phyloP scores from a whole-genome alignment of 2,888 invertebrate genomes.

The Oligia latruncula region DNA sequence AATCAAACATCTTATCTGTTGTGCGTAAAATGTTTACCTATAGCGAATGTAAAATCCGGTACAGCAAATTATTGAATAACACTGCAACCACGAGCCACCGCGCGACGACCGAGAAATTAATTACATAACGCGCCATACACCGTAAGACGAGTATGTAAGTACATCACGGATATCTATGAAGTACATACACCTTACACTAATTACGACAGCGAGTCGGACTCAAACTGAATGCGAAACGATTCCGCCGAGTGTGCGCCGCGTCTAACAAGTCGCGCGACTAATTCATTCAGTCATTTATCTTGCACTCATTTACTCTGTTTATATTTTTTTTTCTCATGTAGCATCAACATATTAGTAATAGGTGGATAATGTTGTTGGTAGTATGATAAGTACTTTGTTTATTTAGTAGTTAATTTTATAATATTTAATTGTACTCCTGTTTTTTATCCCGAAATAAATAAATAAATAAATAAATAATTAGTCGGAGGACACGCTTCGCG shows the following conservation, averaged over 20 bases:
- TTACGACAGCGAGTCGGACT: slow-evolving; percentile 17
- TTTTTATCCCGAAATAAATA: too few species aligned
- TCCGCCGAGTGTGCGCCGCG: slow-evolving; percentile 13
- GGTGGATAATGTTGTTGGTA: too few species aligned
- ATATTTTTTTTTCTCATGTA: too few species aligned
- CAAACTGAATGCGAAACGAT: slow-evolving; percentile 32
- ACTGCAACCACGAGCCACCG: neutral
- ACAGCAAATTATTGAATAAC: neutral
- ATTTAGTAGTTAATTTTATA: too few species aligned
- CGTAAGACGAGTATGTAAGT: neutral
- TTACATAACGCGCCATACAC: neutral
- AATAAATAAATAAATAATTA: too few species aligned
- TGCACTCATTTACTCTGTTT: too few species aligned
- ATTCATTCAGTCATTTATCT: too few species aligned
- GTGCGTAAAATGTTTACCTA: neutral
- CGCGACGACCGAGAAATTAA: neutral
- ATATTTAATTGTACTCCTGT: too few species aligned
- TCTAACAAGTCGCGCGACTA: slow-evolving; percentile 22
- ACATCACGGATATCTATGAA: too few species aligned
- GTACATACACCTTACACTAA: slow-evolving; percentile 21
- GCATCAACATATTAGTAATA: too few species aligned
- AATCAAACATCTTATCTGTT: neutral
- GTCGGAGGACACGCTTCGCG: slow-evolving; percentile 7
- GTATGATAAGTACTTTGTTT: too few species aligned
- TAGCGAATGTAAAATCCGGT: slow-evolving; percentile 9